Evolutionary conservation across 2,797 vertebrate species (phyloP).

Genomic region (Kryptolebias ocellatus): DNA sequence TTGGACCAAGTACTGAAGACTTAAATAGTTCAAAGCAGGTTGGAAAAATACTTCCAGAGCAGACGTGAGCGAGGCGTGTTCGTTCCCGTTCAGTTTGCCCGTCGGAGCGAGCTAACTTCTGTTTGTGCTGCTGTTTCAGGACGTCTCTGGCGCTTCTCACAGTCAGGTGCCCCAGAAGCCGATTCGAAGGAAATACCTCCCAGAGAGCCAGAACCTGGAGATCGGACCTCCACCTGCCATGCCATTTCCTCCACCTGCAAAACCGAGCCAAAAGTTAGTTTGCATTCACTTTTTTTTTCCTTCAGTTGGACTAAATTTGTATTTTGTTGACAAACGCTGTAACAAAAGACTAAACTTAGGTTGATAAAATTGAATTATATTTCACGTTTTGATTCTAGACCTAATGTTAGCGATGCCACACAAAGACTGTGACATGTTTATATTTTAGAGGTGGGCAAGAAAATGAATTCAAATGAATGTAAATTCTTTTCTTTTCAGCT

Average conservation of each 20-base stretch:
- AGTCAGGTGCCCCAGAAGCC: slow-evolving; percentile 91
- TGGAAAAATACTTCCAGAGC: slow-evolving; percentile 23
- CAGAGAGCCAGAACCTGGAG: slow-evolving; percentile 83
- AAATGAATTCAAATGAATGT: no score
- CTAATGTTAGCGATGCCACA: no score
- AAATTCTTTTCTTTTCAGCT: no score
- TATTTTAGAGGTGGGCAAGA: no score
- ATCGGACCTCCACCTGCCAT: slow-evolving; percentile 67
- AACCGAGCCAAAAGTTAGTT: slow-evolving; percentile 88
- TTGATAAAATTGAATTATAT: no score
- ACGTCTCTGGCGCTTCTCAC: slow-evolving; percentile 55
- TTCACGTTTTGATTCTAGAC: no score
- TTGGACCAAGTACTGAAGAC: slow-evolving; percentile 81
- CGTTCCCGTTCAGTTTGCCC: neutral
- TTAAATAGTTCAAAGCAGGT: slow-evolving; percentile 84
- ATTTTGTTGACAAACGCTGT: neutral
- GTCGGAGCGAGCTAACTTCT: neutral
- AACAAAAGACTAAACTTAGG: no score
- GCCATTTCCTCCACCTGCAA: slow-evolving; percentile 70
- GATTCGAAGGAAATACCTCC: slow-evolving; percentile 87
- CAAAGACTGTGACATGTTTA: no score
- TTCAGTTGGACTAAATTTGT: neutral
- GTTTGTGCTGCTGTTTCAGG: slow-evolving; percentile 70
- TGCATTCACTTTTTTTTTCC: neutral
- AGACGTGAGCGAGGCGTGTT: no score